These are phyloP conservation scores for Ips nitidus DNA, from an alignment of 1,140 invertebrate species.

Conservation along the genomic window DNA sequence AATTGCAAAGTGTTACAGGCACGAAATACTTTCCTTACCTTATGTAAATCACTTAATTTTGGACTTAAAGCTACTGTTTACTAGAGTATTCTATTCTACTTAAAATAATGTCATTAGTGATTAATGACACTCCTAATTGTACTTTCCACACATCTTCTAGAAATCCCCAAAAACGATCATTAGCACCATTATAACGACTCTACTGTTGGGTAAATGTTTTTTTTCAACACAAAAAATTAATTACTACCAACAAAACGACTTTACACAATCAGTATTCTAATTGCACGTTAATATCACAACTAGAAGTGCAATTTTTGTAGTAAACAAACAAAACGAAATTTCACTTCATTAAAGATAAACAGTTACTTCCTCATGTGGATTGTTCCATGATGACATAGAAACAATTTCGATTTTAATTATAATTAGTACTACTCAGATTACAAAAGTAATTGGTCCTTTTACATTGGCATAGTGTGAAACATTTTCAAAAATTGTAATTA, in stretches of 20 bases:
- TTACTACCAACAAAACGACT: no score
- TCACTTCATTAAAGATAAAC: conserved; percentile 15
- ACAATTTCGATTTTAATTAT: conserved; percentile 11
- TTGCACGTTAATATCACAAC: no score
- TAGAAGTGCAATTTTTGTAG: not conserved
- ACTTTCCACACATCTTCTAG: not conserved
- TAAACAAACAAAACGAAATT: conserved; percentile 11
- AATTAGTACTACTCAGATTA: conserved; percentile 2
- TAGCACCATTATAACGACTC: no score
- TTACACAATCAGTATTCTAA: no score
- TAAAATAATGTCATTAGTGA: conserved; percentile 2
- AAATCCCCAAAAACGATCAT: not conserved
- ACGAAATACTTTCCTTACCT: no score
- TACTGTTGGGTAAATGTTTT: no score
- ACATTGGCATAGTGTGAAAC: no score
- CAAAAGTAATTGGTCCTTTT: not conserved
- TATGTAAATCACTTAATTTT: no score
- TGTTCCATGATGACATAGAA: conserved; percentile 6
- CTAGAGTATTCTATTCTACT: not conserved
- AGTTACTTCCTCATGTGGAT: conserved; percentile 13
- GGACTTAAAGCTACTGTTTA: no score
- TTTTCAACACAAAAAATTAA: no score
- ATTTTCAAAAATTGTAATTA: no score
- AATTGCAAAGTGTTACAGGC: not conserved
- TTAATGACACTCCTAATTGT: not conserved